Percentiles rank a stretch among this genome's conserved stretches.
phyloP scores from a whole-genome alignment of 2,888 invertebrate species.

The Monoplex corrugatus region DNA sequence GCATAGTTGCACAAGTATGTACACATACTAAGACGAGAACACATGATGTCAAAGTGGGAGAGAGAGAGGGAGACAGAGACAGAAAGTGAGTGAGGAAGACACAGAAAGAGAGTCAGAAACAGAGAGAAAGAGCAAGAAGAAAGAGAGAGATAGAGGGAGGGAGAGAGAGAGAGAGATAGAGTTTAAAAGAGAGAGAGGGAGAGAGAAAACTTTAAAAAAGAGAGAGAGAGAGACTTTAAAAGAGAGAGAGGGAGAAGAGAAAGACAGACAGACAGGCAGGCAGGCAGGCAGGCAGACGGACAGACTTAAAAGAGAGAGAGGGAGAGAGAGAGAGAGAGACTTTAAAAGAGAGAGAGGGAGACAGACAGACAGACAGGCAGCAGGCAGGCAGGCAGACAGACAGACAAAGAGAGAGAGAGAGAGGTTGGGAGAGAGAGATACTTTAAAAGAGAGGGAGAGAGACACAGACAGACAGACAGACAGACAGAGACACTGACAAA shows the following conservation, averaged over 20 bases:
- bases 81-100: neutral
- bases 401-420: neutral
- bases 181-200: neutral
- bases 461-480: neutral
- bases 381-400: neutral
- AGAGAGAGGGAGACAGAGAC: no score
- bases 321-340: neutral
- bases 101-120: neutral
- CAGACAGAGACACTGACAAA: neutral
- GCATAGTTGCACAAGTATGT: neutral
- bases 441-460: neutral
- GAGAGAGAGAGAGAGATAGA: neutral
- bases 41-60: no score
- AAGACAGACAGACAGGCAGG: no score
- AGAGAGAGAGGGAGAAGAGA: no score
- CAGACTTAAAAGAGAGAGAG: neutral
- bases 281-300: no score
- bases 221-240: no score
- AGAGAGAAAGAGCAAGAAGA: neutral
- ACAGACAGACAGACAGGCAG: neutral
- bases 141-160: neutral
- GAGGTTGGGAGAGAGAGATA: neutral
- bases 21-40: conserved; percentile 8
- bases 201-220: neutral
- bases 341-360: neutral